A percentile compares a stretch with the other conserved stretches of the same genome.
Evolutionary conservation across 1,140 invertebrate genomes (phyloP).

Genomic region (Teleogryllus occipitalis): DNA sequence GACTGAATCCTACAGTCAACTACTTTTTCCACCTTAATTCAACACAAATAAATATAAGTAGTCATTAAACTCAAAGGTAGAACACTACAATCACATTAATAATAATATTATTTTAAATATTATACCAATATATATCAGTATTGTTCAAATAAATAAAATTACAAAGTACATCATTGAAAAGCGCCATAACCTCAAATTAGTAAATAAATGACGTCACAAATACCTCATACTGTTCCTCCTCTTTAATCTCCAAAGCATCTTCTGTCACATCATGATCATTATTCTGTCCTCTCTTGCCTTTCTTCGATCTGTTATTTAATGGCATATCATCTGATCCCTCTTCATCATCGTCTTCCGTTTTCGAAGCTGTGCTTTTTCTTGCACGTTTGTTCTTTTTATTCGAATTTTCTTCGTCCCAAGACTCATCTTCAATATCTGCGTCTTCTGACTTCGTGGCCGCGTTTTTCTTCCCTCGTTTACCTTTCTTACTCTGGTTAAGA

Average conservation of each 20-base stretch:
- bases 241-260: not conserved
- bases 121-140: not conserved
- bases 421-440: not conserved
- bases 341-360: not conserved
- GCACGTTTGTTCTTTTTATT: not conserved
- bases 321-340: too few species aligned
- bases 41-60: not conserved
- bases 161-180: not conserved
- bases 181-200: not conserved
- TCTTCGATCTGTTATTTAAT: not conserved
- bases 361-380: not conserved
- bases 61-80: not conserved
- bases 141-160: not conserved
- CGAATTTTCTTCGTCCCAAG: not conserved
- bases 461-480: too few species aligned
- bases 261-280: not conserved
- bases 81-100: not conserved
- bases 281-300: not conserved
- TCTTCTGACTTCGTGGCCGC: too few species aligned
- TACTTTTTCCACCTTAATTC: slow-evolving; percentile 20
- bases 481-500: too few species aligned
- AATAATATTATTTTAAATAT: too few species aligned
- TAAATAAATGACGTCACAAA: not conserved
- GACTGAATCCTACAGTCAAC: slow-evolving; percentile 36
- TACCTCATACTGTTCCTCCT: not conserved